Evolutionary conservation across 2,113 vertebrate species (phyloP), one percentile per base, ranked within the genome.

Genomic region (Lynx canadensis): DNA sequence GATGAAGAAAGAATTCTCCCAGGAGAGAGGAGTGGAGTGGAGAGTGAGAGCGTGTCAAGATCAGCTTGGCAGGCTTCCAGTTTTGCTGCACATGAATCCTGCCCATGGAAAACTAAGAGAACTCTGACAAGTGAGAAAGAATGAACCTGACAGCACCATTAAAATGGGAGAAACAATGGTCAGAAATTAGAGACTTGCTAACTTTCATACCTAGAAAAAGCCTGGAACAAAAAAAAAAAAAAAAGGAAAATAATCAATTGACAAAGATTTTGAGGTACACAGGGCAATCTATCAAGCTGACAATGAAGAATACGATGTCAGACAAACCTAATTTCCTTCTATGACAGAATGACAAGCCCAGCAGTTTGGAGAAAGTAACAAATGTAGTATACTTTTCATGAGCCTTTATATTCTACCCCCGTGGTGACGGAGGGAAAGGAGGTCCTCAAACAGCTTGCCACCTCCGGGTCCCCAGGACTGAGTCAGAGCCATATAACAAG

Each of bases 241-340:
- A 33, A 73, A 79, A 9, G 15, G 23, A 33, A 57, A 79, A 41
- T n/a, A 86, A 96, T 87, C 69, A 95, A 84, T 94, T 74, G 84
- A 87, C 76, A 84, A 97, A 88, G 36, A 94, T 81, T 90, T 93
- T 95, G 60, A 89, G 71, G 18, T 89, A 76, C 15, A 86, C 29
- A 80, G 79, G n/a, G 80, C 38, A 66, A 89, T 97, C 79, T 94
- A 79, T 97, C 88, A 96, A 66, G 23, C 27, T 95, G 71, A 73
- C 74, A 82, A 55, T 85, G 79, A 97, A 91, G 52, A 96, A 96
- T 93, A 85, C 31, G 10, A 89, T 92, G 84, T 84, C 91, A 94
- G 76, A 81, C 41, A 87, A 92, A 96, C 66, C 69, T 79, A 71
- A 85, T 92, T 97, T 89, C 76, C 76, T 97, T 41, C 71, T 84